Evolutionary conservation across 2,888 invertebrate genomes (phyloP).

Genomic region (Ceramica pisi): DNA sequence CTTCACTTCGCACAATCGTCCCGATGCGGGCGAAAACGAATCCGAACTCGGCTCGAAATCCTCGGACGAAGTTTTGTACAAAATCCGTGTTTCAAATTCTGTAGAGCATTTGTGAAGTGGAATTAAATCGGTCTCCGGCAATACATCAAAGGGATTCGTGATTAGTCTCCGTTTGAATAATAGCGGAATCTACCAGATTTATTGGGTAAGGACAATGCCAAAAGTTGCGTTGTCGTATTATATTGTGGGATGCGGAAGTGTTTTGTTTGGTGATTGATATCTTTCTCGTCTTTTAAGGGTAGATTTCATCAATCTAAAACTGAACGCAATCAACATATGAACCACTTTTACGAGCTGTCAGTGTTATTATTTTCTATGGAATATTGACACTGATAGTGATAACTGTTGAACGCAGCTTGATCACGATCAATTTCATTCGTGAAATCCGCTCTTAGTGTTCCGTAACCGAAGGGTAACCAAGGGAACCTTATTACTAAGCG

Average conservation of each 20-base stretch:
- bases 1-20: conserved; percentile 8
- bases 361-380: no score
- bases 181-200: conserved; percentile 58
- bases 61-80: conserved; percentile 37
- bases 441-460: no score
- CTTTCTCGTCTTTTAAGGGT: background rate
- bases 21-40: conserved; percentile 52
- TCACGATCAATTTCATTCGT: no score
- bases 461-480: no score
- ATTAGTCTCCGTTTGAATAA: conserved; percentile 62
- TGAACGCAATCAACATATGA: no score
- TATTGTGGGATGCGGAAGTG: background rate
- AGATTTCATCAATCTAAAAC: no score
- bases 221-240: conserved; percentile 20
- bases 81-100: conserved; percentile 56
- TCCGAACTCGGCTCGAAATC: conserved; percentile 31
- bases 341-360: no score
- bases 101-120: conserved; percentile 46
- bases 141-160: conserved; percentile 66
- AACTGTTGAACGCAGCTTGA: no score
- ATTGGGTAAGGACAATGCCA: conserved; percentile 38
- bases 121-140: conserved; percentile 60
- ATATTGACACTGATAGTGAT: no score
- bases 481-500: no score
- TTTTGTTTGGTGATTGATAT: background rate